Evolutionary conservation across 2,888 invertebrate species (phyloP).

Genomic region (Merodon equestris): DNA sequence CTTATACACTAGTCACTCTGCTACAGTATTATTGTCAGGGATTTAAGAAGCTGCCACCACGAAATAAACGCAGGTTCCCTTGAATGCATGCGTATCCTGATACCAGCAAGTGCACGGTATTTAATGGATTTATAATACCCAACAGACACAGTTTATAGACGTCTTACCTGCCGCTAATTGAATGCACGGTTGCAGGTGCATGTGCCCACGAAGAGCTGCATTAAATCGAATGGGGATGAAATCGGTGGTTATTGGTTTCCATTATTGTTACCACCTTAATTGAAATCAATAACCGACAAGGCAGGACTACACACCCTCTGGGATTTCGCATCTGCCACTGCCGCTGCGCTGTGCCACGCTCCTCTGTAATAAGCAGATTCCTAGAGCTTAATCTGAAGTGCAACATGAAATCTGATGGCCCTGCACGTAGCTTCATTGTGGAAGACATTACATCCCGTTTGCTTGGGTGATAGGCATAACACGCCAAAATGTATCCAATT

Average conservation of each 20-base stretch:
- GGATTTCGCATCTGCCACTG: conserved; percentile 46
- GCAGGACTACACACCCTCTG: neutral
- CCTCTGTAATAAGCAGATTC: conserved; percentile 51
- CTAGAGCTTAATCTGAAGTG: conserved; percentile 52
- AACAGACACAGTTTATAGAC: neutral
- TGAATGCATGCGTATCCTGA: conserved; percentile 57
- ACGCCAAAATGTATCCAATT: no score
- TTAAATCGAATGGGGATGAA: conserved; percentile 44
- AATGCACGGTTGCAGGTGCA: neutral
- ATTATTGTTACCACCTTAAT: conserved; percentile 60
- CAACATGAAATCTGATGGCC: conserved; percentile 15
- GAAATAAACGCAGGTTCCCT: conserved; percentile 60
- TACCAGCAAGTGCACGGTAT: conserved; percentile 18
- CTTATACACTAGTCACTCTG: conserved; percentile 45
- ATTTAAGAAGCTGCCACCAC: conserved; percentile 59
- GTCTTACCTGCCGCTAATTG: conserved; percentile 27
- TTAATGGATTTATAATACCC: conserved; percentile 51
- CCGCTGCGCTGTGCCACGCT: conserved; percentile 1
- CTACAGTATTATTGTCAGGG: conserved; percentile 46
- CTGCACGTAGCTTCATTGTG: conserved; percentile 9
- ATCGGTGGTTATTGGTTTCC: conserved; percentile 61
- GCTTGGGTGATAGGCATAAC: no score
- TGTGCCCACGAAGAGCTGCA: conserved; percentile 13
- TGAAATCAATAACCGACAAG: conserved; percentile 48
- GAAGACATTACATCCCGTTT: no score